Evolutionary conservation across 1,140 invertebrate species (phyloP).

Genomic region (Leptonema lineaticorne): DNA sequence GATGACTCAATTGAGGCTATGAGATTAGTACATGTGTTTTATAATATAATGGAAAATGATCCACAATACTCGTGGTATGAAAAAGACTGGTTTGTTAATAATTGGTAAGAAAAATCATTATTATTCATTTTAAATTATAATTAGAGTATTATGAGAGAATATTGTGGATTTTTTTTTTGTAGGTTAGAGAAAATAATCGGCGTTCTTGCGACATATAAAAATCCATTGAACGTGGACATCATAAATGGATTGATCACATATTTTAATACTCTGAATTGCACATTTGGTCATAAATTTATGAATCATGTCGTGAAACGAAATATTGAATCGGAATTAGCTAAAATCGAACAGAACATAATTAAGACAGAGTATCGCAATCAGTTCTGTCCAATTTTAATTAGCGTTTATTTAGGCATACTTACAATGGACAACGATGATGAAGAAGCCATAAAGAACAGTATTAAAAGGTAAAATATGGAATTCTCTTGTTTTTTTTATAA

Average conservation of each 20-base stretch:
- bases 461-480: constrained; percentile 51
- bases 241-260: constrained; percentile 24
- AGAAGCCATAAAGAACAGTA: constrained; percentile 46
- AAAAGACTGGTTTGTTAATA: constrained; percentile 40
- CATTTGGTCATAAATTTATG: constrained; percentile 48
- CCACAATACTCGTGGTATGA: constrained; percentile 35
- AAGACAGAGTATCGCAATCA: constrained; percentile 49
- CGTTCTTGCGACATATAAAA: constrained; percentile 17
- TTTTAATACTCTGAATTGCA: constrained; percentile 29
- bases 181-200: constrained; percentile 33
- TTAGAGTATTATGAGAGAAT: not conserved
- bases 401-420: constrained; percentile 51
- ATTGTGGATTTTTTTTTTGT: constrained; percentile 19
- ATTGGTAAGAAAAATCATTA: constrained; percentile 28
- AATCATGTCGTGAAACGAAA: constrained; percentile 46
- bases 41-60: constrained; percentile 25
- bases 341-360: constrained; percentile 52
- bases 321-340: constrained; percentile 47
- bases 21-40: constrained; percentile 38
- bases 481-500: too few species aligned
- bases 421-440: constrained; percentile 44
- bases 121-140: not conserved
- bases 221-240: constrained; percentile 9
- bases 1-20: constrained; percentile 30
- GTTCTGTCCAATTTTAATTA: constrained; percentile 49